Conservation (phyloP, 2,888 invertebrate species). For the Nyleta sp. region DNA sequence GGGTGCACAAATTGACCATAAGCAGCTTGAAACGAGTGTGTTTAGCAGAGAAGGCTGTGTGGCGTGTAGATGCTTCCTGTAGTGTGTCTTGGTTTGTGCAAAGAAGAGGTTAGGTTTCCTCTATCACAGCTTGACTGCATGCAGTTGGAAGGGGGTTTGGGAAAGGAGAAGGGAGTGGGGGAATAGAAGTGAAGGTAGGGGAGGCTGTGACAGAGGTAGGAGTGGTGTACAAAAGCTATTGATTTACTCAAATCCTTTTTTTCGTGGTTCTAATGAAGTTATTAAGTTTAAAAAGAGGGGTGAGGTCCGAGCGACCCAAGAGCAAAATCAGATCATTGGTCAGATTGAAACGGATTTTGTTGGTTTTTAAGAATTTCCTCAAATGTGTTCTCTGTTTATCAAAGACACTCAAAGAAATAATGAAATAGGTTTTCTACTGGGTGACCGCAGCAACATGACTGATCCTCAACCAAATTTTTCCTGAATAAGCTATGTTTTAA, state of each 20-base stretch:
- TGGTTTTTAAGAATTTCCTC: not conserved
- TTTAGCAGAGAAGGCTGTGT: too few relatives aligned
- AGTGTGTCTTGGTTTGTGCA: too few relatives aligned
- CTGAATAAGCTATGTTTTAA: not conserved
- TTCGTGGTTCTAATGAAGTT: not conserved
- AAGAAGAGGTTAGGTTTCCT: too few relatives aligned
- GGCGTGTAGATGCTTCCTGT: too few relatives aligned
- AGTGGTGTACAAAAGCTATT: too few relatives aligned
- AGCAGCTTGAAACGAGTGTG: too few relatives aligned
- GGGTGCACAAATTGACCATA: too few relatives aligned
- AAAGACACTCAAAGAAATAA: conserved; percentile 10
- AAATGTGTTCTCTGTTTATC: not conserved
- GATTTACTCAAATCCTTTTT: not conserved
- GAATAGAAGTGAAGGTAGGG: too few relatives aligned
- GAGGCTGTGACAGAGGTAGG: too few relatives aligned
- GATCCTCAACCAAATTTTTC: not conserved
- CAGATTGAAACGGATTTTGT: not conserved
- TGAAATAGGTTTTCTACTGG: not conserved
- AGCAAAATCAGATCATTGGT: not conserved
- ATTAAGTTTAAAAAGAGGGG: not conserved
- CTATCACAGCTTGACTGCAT: too few relatives aligned
- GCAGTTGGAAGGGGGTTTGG: too few relatives aligned
- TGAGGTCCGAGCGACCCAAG: not conserved
- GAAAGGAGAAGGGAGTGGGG: too few relatives aligned
- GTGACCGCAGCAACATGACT: not conserved